Conservation (phyloP, 2,113 vertebrate genomes). For the Penelope pileata region DNA sequence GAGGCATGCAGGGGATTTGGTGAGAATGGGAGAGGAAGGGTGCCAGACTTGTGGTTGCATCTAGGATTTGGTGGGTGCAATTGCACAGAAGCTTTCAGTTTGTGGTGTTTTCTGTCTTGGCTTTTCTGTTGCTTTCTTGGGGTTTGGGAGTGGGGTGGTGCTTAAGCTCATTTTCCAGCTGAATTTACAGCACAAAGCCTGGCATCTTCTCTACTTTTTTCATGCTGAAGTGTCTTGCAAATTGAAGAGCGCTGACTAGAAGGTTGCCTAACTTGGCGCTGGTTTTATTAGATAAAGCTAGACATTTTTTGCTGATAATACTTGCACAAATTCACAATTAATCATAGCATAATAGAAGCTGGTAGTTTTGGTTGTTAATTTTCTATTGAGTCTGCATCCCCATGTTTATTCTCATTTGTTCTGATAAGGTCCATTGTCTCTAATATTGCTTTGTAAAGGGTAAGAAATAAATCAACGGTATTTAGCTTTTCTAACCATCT, state of each 20-base stretch:
- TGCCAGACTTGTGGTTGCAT: not conserved
- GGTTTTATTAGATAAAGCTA: slow-evolving; percentile 4
- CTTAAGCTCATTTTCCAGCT: not conserved
- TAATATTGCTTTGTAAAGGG: slow-evolving; percentile 79
- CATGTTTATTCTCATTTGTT: slow-evolving; percentile 81
- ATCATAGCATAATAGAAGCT: slow-evolving; percentile 75
- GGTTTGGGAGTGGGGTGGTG: accelerated
- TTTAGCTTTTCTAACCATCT: slow-evolving; percentile 84
- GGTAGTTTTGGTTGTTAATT: slow-evolving; percentile 78
- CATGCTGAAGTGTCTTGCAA: not conserved
- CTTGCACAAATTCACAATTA: slow-evolving; percentile 71
- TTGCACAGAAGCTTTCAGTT: not conserved
- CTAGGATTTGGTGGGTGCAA: not conserved
- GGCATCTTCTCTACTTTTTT: not conserved
- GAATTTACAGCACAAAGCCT: not conserved
- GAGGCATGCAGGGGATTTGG: accelerated
- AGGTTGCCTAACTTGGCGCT: not conserved
- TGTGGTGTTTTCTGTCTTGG: not conserved
- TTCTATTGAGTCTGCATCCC: slow-evolving; percentile 74
- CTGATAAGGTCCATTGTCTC: slow-evolving; percentile 82
- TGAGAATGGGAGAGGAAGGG: not conserved
- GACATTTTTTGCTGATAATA: slow-evolving; percentile 56
- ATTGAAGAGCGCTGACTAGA: not conserved
- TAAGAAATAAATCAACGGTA: slow-evolving; percentile 84
- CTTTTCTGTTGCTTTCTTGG: not conserved